Conservation (phyloP, 2,888 invertebrate species). For the Sphaerolaimus hirsutus region DNA sequence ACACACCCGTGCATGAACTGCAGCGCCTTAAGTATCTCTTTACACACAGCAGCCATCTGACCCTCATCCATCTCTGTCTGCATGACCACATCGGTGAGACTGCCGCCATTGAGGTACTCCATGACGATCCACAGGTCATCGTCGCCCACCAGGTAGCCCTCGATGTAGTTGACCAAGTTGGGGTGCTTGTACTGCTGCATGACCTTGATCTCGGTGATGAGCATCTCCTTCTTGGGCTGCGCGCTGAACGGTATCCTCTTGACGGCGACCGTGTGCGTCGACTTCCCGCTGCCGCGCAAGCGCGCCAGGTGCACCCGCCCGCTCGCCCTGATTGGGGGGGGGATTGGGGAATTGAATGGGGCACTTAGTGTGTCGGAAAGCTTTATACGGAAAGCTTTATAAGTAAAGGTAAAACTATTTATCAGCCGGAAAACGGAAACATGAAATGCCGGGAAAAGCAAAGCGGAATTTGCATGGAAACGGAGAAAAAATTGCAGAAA, state of each 20-base stretch:
- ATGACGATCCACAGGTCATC: constrained; percentile 87
- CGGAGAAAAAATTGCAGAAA: too few species aligned
- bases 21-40: constrained; percentile 60
- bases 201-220: constrained; percentile 70
- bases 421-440: too few species aligned
- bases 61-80: constrained; percentile 88
- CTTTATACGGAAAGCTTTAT: not conserved
- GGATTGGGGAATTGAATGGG: too few species aligned
- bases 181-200: constrained; percentile 71
- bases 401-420: not conserved
- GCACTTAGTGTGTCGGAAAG: too few species aligned
- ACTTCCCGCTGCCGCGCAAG: constrained; percentile 29
- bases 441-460: too few species aligned
- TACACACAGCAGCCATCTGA: constrained; percentile 79
- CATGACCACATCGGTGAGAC: constrained; percentile 82
- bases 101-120: constrained; percentile 80
- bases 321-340: constrained; percentile 43
- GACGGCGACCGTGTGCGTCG: constrained; percentile 57
- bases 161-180: constrained; percentile 81
- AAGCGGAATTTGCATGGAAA: too few species aligned
- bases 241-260: constrained; percentile 82
- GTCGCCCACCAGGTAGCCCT: constrained; percentile 31
- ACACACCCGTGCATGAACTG: constrained; percentile 52
- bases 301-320: constrained; percentile 70
- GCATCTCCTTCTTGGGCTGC: constrained; percentile 80